These are phyloP conservation scores for Monopis laevigella DNA, from an alignment of 2,888 invertebrate genomes.

Conservation along the genomic window DNA sequence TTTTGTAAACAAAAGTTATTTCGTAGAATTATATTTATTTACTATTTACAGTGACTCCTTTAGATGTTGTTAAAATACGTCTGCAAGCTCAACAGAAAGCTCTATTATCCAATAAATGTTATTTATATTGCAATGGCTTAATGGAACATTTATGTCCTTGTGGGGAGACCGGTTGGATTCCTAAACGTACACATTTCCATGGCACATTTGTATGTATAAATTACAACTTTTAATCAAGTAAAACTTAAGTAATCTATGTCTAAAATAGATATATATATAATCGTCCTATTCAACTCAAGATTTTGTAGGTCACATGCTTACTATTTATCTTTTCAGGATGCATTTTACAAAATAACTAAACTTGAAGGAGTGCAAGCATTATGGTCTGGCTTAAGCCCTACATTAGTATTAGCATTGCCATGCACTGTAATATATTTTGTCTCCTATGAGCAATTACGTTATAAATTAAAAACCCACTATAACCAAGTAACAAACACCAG, in stretches of 20 bases:
- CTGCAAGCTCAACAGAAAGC: conserved; percentile 94
- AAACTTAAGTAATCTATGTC: no score
- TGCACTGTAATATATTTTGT: conserved; percentile 98
- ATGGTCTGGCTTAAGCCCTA: conserved; percentile 98
- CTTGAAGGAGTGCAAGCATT: conserved; percentile 89
- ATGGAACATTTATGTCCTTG: conserved; percentile 98
- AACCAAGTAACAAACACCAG: conserved; percentile 42
- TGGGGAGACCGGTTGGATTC: conserved; percentile 71
- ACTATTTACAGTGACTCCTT: conserved; percentile 85
- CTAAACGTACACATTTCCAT: conserved; percentile 75
- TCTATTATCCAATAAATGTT: conserved; percentile 85
- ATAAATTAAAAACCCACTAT: conserved; percentile 68
- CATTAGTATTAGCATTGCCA: conserved; percentile 93
- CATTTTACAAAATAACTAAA: conserved; percentile 90
- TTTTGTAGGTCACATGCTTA: no score
- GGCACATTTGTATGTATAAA: conserved; percentile 83
- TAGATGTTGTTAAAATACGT: conserved; percentile 99
- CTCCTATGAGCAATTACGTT: conserved; percentile 89
- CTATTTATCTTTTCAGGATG: conserved; percentile 80
- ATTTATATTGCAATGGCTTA: conserved; percentile 95
- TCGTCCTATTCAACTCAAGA: no score
- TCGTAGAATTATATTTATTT: conserved; percentile 11
- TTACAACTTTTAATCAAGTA: no score
- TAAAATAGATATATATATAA: no score
- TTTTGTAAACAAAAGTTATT: conserved; percentile 2